These are phyloP conservation scores for Neolamprologus hecqui DNA, from an alignment of 2,113 vertebrate species.

Conservation along the genomic window DNA sequence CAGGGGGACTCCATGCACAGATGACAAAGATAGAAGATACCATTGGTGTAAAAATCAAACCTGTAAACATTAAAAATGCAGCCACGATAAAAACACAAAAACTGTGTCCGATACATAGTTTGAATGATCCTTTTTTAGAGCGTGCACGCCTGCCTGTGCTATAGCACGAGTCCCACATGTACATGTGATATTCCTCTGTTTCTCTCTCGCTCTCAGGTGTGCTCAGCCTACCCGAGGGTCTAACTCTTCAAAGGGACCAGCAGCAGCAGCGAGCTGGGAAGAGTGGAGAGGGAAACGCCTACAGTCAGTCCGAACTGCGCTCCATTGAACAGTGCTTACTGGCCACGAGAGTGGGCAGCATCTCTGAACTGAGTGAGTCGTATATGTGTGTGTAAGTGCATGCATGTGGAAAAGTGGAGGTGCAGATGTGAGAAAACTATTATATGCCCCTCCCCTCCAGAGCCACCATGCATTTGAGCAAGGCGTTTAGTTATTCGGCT, in stretches of 20 bases:
- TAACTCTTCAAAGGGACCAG: conserved; percentile 86
- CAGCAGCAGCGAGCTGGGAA: conserved; percentile 85
- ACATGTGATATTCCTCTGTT: neutral
- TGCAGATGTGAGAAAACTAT: neutral
- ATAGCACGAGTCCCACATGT: accelerated
- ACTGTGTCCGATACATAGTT: neutral
- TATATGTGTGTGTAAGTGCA: neutral
- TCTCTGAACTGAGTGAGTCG: conserved; percentile 93
- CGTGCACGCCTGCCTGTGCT: neutral
- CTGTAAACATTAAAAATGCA: neutral
- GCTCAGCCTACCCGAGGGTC: conserved; percentile 89
- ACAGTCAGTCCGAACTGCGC: conserved; percentile 89
- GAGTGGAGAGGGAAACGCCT: conserved; percentile 81
- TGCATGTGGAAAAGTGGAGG: neutral
- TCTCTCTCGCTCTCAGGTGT: conserved; percentile 73
- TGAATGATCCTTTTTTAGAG: neutral
- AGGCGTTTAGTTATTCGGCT: neutral
- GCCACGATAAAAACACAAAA: accelerated
- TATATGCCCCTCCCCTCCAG: neutral
- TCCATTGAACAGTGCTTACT: conserved; percentile 92
- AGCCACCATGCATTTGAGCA: neutral
- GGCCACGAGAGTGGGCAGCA: conserved; percentile 92
- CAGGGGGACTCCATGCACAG: accelerated
- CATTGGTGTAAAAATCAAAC: neutral
- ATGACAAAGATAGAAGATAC: accelerated